Evolutionary conservation across 2,113 vertebrate genomes (phyloP).

Genomic region (Gasterosteus nipponicus): DNA sequence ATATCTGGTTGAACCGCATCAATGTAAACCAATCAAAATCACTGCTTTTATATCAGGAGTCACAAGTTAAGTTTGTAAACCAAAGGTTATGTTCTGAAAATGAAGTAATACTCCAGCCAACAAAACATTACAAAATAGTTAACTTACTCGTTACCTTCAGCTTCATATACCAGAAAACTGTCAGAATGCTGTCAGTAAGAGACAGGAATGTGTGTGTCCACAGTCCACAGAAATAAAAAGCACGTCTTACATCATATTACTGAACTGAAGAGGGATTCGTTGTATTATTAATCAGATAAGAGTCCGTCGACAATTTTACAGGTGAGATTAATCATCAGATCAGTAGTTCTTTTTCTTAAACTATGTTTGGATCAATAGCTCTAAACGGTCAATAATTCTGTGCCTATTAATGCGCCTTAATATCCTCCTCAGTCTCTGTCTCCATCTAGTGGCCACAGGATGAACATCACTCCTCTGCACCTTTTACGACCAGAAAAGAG

Average conservation of each 20-base stretch:
- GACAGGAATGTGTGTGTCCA: background rate
- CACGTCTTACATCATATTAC: background rate
- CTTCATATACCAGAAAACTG: background rate
- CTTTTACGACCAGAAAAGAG: background rate
- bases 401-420: background rate
- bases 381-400: background rate
- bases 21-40: no score
- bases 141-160: background rate
- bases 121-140: no score
- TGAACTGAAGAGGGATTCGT: background rate
- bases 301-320: background rate
- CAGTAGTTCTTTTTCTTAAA: background rate
- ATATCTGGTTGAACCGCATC: background rate
- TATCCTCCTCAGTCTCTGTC: constrained; percentile 23
- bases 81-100: background rate
- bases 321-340: background rate
- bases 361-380: background rate
- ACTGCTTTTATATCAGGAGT: no score
- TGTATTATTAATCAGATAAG: background rate
- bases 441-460: constrained; percentile 69
- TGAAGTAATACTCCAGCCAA: no score
- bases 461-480: background rate
- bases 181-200: background rate
- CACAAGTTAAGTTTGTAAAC: no score
- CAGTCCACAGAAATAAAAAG: background rate